phyloP scores from a whole-genome alignment of 2,113 vertebrate genomes.

The Pandion haliaetus region DNA sequence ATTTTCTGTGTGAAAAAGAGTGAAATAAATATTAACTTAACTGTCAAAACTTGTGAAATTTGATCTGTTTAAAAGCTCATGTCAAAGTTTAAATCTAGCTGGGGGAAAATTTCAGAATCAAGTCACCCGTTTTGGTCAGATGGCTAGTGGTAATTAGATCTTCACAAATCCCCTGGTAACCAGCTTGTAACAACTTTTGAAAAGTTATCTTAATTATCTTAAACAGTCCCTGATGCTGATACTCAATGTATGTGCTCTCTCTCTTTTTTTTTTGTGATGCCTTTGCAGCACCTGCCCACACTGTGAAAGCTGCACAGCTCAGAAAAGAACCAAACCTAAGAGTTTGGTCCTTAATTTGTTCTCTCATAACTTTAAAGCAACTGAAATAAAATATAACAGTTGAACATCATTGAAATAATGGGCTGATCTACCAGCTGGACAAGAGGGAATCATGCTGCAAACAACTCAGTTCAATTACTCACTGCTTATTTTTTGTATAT shows the following conservation, averaged over 20 bases:
- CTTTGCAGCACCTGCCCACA: not conserved
- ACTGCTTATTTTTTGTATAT: conserved; percentile 2
- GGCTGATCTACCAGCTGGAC: not conserved
- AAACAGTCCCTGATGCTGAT: not conserved
- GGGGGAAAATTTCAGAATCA: not conserved
- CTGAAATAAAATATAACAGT: not conserved
- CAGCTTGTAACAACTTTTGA: not conserved
- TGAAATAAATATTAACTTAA: not conserved
- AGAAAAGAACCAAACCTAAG: not conserved
- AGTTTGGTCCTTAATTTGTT: not conserved
- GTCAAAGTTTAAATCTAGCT: not conserved
- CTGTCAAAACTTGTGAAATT: not conserved
- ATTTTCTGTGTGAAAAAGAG: not conserved
- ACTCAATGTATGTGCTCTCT: not conserved
- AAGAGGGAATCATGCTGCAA: not conserved
- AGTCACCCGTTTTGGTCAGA: not conserved
- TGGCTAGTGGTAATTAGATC: not conserved
- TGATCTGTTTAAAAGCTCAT: not conserved
- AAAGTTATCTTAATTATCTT: not conserved
- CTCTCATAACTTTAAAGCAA: not conserved
- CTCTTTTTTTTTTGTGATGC: not conserved
- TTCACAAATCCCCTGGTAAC: not conserved
- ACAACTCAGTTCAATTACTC: conserved; percentile 5
- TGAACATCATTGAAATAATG: not conserved
- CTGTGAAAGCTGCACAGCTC: not conserved